Base-by-base conservation (phyloP, 1,140 invertebrate genomes). In the Goniozus legneri region DNA sequence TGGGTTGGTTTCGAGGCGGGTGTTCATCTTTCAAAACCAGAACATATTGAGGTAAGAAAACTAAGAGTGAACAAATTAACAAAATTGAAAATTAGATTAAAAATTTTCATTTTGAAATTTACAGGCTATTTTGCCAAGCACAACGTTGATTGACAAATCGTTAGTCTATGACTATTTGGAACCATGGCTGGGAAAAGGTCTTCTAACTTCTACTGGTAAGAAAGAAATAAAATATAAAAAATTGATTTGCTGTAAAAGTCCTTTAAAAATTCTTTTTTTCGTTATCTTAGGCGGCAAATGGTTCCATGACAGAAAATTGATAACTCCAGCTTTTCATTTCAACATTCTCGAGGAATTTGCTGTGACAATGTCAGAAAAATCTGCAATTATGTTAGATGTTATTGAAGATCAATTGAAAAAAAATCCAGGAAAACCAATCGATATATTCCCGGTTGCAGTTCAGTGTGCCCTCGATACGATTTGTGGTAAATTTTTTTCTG, bases 301-400 rank as follows among this genome's bases (percentile, higher is more conserved):
- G 92, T 80, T 82, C 35, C 72, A 75, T 12, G 76, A 88, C n/a
- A 77, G 92, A 14, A 91, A 89, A 71, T 78, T 93, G 37, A 73
- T 95, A 7, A 88, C 89, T 2, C 91, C 92, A 7, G 84, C 90
- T 0, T 95, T 95, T 64, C 91, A 94, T 69, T 92, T 92, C 60
- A 84, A 85, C 59, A 89, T 93, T 40, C 71, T 95, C 2, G 84
- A 92, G 38, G 80, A 85, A 56, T 95, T 92, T 80, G 65, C 79
- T 54, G 59, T 76, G 64, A 79, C 89, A 1, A 89, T 94, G 60
- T 82, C 88, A 58, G 80, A 85, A 50, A 88, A 92, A 57, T 78
- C 82, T 7, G 68, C 80, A 6, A 77, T 86, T 27, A 71, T 93
- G n/a, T 62, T 76, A 15, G 62, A 80, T n/a, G 72, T 71, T 57